Evolutionary conservation across 2,888 invertebrate species (phyloP).

Genomic region (Melinopterus prodromus): DNA sequence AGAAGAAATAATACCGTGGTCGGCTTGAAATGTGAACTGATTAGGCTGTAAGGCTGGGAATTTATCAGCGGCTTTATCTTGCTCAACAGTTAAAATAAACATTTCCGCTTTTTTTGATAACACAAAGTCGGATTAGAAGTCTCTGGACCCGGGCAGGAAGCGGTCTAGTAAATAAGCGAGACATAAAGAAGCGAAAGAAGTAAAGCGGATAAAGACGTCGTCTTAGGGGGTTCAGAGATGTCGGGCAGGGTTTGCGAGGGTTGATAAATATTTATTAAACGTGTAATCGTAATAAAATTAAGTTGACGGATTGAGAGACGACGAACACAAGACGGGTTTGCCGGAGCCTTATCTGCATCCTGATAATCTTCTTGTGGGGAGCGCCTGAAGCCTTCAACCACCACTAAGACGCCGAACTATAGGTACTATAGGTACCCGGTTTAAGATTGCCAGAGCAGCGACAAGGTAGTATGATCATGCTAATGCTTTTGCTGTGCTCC

Average conservation of each 20-base stretch:
- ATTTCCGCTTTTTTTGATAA: slow-evolving; percentile 26
- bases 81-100: slow-evolving; percentile 20
- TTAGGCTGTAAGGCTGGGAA: background rate
- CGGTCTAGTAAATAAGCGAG: slow-evolving; percentile 9
- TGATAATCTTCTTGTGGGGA: slow-evolving; percentile 61
- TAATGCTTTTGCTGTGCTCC: slow-evolving; percentile 61
- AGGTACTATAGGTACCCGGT: slow-evolving; percentile 56
- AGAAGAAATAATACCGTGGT: background rate
- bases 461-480: slow-evolving; percentile 61
- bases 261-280: slow-evolving; percentile 27
- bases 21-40: background rate
- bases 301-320: slow-evolving; percentile 12
- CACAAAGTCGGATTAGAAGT: slow-evolving; percentile 16
- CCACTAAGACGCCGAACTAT: slow-evolving; percentile 57
- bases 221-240: slow-evolving; percentile 9
- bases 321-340: slow-evolving; percentile 10
- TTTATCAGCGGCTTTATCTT: slow-evolving; percentile 24
- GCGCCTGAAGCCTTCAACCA: slow-evolving; percentile 52
- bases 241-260: background rate
- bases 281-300: slow-evolving; percentile 25
- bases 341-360: slow-evolving; percentile 51
- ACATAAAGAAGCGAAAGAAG: slow-evolving; percentile 15
- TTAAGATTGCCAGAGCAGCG: slow-evolving; percentile 54
- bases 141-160: slow-evolving; percentile 13
- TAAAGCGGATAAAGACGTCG: slow-evolving; percentile 15